These are phyloP conservation scores for Ploceus nigricollis DNA, from an alignment of 2,113 vertebrate species.

Conservation along the genomic window DNA sequence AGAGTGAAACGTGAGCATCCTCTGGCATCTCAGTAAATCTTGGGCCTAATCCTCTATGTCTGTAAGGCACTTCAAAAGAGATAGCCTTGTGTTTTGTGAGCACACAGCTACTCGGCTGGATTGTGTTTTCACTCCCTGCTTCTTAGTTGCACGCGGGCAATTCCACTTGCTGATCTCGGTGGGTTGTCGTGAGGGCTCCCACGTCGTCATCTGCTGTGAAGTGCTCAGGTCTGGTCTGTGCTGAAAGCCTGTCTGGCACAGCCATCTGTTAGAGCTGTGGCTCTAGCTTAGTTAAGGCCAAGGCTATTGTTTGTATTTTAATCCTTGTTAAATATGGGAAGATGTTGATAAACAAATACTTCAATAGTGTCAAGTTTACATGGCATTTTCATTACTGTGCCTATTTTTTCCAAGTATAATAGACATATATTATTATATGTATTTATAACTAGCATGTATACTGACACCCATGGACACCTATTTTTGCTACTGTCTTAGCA, in stretches of 20 bases:
- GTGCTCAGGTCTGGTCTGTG: neutral
- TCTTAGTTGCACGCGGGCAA: neutral
- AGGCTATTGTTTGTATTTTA: neutral
- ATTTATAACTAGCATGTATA: neutral
- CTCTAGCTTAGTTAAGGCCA: neutral
- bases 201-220: neutral
- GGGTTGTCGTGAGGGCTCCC: neutral
- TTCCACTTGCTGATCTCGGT: neutral
- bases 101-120: neutral
- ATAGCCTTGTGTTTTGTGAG: neutral
- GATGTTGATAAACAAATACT: neutral
- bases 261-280: neutral
- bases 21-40: neutral
- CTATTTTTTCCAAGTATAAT: neutral
- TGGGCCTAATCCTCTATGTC: rapidly evolving
- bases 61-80: neutral
- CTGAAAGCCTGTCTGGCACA: neutral
- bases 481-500: neutral
- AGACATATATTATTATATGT: neutral
- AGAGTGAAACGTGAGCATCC: neutral
- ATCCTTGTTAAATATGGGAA: neutral
- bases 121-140: neutral
- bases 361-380: neutral
- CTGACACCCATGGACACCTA: neutral
- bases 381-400: neutral